phyloP scores from a whole-genome alignment of 2,888 invertebrate species.

The Lithophane socia region DNA sequence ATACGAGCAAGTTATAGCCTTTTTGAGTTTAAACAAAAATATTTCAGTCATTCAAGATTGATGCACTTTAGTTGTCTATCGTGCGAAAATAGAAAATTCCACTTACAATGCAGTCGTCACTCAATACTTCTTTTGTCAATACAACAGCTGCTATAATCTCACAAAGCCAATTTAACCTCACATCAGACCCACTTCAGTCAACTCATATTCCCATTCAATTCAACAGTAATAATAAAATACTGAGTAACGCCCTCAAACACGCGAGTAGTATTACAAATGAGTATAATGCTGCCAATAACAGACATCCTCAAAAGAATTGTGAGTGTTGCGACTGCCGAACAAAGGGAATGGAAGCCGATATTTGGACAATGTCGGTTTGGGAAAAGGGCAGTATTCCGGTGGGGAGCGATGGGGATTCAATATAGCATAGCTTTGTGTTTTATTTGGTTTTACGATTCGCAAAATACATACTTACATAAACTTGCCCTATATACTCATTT shows the following conservation, averaged over 20 bases:
- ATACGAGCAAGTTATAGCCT: background rate
- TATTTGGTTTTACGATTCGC: background rate
- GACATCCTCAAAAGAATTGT: slow-evolving; percentile 24
- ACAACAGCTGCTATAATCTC: slow-evolving; percentile 44
- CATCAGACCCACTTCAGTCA: slow-evolving; percentile 40
- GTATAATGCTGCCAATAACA: slow-evolving; percentile 58
- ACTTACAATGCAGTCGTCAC: slow-evolving; percentile 9
- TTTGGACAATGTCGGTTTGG: slow-evolving; percentile 46
- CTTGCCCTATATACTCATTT: no score
- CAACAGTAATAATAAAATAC: slow-evolving; percentile 42
- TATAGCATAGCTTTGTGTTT: background rate
- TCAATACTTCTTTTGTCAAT: slow-evolving; percentile 21
- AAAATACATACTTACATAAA: no score
- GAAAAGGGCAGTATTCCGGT: slow-evolving; percentile 1
- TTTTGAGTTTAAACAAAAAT: background rate
- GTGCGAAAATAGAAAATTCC: background rate
- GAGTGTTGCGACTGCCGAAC: slow-evolving; percentile 46
- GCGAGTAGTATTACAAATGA: slow-evolving; percentile 63
- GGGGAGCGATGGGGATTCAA: background rate
- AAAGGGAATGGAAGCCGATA: slow-evolving; percentile 40
- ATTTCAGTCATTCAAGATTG: background rate
- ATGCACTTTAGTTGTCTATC: background rate
- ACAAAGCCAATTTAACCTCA: slow-evolving; percentile 53
- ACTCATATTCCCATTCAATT: slow-evolving; percentile 49
- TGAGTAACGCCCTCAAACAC: slow-evolving; percentile 70